These are phyloP conservation scores for Sus scrofa DNA, from an alignment of 2,113 vertebrate species.

Conservation along the genomic window DNA sequence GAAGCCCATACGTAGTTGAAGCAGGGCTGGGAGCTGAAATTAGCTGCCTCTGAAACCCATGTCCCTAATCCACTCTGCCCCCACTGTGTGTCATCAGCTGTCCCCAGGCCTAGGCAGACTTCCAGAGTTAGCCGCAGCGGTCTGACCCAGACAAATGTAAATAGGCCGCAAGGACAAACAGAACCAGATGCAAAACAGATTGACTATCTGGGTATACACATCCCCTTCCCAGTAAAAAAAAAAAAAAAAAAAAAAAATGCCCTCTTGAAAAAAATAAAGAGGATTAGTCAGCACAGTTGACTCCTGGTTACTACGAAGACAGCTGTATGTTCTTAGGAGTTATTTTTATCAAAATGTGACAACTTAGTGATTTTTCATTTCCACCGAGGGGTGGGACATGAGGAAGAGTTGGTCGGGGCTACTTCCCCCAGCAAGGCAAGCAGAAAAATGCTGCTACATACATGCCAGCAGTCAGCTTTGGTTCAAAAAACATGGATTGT, in stretches of 20 bases:
- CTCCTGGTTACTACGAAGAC: not conserved
- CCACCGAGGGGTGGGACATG: not conserved
- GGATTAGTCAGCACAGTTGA: not conserved
- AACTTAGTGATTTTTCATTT: not conserved
- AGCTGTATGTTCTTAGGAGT: not conserved
- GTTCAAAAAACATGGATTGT: not conserved
- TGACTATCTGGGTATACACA: rapidly evolving
- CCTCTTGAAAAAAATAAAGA: not conserved
- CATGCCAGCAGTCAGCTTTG: not conserved
- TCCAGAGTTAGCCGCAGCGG: not conserved
- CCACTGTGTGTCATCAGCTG: rapidly evolving
- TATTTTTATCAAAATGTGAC: not conserved
- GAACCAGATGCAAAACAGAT: not conserved
- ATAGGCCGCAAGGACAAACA: not conserved
- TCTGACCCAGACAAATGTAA: not conserved
- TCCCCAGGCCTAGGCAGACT: not conserved
- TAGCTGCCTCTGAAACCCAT: not conserved
- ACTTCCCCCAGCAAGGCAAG: not conserved
- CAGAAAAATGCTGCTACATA: not conserved
- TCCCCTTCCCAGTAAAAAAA: conserved; percentile 11
- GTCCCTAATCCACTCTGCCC: not conserved
- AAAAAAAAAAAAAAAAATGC: not conserved
- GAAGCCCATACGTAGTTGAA: not conserved
- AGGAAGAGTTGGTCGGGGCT: not conserved
- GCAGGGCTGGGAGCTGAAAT: not conserved